Evolutionary conservation across 2,113 vertebrate species (phyloP), one percentile per base, ranked within the genome.

Genomic region (Pithys albifrons): DNA sequence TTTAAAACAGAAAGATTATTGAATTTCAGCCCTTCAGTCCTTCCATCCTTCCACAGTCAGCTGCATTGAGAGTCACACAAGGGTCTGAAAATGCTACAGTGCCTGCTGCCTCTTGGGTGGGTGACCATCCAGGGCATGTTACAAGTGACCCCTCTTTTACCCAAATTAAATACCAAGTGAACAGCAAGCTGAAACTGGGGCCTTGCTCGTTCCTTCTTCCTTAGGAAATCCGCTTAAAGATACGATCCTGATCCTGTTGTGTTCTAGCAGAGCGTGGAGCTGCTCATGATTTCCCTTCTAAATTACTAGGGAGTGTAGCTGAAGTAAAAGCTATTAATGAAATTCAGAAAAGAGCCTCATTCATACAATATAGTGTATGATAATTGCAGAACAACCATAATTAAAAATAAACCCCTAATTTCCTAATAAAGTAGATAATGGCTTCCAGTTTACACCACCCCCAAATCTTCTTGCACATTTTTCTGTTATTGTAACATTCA

Each of bases 1-100:
- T 91, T 97, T 94, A 85, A 74, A 88, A 91, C 6, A 87, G 78
- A 89, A 85, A 78, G 33, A 79, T 88, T 95, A 89, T 18, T 89
- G 72, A 80, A 57, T 92, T 96, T 94, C 41, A 92, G 19, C 16
- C 25, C 69, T 70, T 85, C 67, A 59, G 48, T 76, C 84, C 89
- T 93, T 70, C 73, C 67, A 80, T 49, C 14, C 24, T 75, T 89
- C 19, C 88, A 72, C 19, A 35, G 62, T 70, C 52, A 85, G 74
- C 37, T 73, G 65, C 35, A 24, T 4, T 35, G 76, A 64, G 33
- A 73, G 67, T 41, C 49, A 86, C 19, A 39, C 54, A 89, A 65
- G 23, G 29, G 48, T 70, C 45, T 62, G 29, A 87, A 87, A 84
- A 76, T 19, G 35, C 29, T 49, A 37, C 24, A 25, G 45, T 46